Conservation (phyloP, 1,140 invertebrate genomes). For the Nasonia giraulti region DNA sequence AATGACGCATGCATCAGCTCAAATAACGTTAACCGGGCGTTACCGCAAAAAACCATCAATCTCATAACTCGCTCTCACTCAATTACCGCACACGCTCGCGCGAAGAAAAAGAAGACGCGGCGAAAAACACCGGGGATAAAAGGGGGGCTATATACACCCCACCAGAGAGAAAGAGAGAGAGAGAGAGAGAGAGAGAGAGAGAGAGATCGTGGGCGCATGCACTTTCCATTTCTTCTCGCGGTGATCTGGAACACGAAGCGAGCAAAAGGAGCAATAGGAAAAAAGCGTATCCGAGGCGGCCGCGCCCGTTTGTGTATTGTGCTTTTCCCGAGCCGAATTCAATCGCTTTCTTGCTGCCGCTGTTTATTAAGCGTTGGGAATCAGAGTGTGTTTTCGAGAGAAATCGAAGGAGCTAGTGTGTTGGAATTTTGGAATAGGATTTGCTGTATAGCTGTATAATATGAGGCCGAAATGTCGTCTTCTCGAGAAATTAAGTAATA, state of each 20-base stretch:
- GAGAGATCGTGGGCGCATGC: background rate
- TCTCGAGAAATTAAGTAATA: background rate
- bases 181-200: background rate
- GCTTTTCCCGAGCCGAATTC: background rate
- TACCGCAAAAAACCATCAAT: background rate
- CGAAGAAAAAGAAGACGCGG: background rate
- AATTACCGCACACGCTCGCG: background rate
- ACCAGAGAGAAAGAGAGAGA: background rate
- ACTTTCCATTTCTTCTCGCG: conserved; percentile 49
- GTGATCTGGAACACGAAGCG: conserved; percentile 37
- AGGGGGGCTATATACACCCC: background rate
- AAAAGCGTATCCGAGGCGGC: conserved; percentile 31
- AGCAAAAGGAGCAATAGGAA: conserved; percentile 12
- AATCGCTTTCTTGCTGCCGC: too few species aligned
- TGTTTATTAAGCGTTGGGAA: too few species aligned
- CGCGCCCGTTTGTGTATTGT: background rate
- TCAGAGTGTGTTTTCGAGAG: too few species aligned
- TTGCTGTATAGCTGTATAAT: too few species aligned
- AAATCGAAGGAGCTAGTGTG: too few species aligned
- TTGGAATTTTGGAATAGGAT: too few species aligned
- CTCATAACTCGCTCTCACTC: background rate
- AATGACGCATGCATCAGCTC: background rate
- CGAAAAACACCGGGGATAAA: conserved; percentile 4
- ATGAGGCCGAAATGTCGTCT: too few species aligned
- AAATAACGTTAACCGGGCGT: background rate